Base-by-base conservation (phyloP, 2,797 vertebrate species). In the Rhincodon typus region DNA sequence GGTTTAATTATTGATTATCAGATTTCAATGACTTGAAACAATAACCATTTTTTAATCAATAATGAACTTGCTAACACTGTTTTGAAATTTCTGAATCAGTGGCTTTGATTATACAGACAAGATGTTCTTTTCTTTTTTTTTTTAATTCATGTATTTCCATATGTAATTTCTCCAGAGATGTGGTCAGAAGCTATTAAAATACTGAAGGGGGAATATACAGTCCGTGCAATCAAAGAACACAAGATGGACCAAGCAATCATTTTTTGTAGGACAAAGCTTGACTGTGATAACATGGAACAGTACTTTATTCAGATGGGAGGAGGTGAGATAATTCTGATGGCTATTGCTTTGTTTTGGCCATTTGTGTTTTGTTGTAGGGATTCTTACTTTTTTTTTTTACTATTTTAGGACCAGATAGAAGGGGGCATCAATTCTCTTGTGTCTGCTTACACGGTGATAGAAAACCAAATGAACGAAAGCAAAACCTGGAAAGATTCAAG, bases 211-310 rank as follows among this genome's bases (percentile, higher is more conserved):
- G 99, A 99, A 96, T 99, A 99, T 95, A 96, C 98, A 0, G 97
- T 99, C 95, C 98, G 98, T 1, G 99, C 99, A 96, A 99, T 99
- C 96, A 99, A 98, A 96, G 99, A 99, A 70, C 99, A 99, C 97
- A 99, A 99, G 97, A 99, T 99, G 99, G 99, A 99, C 97, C 99
- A 99, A 97, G 99, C 99, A 93, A 99, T 99, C 96, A 96, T 99
- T 96, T 99, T 99, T 98, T 99, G 99, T 96, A 98, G 99, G 96
- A 99, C 99, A 96, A 99, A 99, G 98, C 98, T 99, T 5, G 99
- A 99, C 97, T 99, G 99, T 95, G 99, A 99, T 97, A 99, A 99
- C 97, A 97, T 99, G 98, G 99, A 99, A 96, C 98, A 98, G 96
- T 98, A 99, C 97, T 99, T 99, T 79, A 98, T 99, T 95, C 98